Percentiles rank a stretch among this genome's conserved stretches.
Conservation (phyloP, 2,797 vertebrate species). For the Pangasius larnaudii region DNA sequence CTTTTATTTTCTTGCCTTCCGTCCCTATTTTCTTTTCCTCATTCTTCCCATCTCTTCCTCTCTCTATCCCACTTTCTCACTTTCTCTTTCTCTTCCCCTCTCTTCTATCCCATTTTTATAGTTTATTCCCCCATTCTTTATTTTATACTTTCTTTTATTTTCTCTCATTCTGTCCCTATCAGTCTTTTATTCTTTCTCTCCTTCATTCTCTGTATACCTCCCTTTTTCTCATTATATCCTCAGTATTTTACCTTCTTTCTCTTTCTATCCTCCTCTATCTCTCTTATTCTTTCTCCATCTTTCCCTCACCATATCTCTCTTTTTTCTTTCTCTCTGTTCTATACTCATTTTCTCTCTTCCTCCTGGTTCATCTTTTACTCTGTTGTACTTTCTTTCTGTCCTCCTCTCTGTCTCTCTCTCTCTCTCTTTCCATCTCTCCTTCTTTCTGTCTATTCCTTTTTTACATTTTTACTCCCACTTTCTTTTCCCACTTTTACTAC, state of each 20-base stretch:
- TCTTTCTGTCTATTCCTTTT: background rate
- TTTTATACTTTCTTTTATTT: background rate
- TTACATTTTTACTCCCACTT: background rate
- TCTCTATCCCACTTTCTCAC: background rate
- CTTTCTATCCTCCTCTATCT: background rate
- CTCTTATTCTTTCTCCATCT: background rate
- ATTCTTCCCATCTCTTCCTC: background rate
- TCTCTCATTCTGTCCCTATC: background rate
- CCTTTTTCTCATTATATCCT: background rate
- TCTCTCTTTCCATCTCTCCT: slow-evolving; percentile 23
- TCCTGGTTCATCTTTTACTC: background rate
- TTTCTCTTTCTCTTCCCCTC: background rate
- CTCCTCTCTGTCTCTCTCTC: no score
- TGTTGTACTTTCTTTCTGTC: background rate
- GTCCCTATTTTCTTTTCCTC: background rate
- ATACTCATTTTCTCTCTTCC: slow-evolving; percentile 11
- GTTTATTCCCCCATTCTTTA: background rate
- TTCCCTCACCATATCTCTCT: no score
- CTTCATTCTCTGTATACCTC: background rate
- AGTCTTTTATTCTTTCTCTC: background rate
- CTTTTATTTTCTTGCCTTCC: background rate
- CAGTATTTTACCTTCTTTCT: no score
- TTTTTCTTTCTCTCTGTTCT: background rate
- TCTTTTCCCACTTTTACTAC: background rate
- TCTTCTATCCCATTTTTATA: background rate